Evolutionary conservation across 1,140 invertebrate genomes (phyloP), one percentile per base, ranked within the genome.

Genomic region (Drosophila azteca): DNA sequence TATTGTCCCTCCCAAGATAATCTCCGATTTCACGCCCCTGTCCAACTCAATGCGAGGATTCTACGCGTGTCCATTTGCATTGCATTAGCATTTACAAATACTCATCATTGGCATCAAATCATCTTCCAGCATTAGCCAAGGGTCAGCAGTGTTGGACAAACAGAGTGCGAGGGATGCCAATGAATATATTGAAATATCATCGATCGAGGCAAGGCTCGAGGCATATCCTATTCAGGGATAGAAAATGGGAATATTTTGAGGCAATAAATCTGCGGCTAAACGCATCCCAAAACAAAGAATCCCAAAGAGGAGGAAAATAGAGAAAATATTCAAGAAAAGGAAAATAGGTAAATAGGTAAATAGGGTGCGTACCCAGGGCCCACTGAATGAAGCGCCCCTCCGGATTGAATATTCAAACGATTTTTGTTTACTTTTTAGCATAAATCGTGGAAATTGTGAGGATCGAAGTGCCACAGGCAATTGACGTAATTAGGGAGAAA

Each of bases 371-470:
- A 39, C 13, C 1, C 11, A 13, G 11, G 57, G 54, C 73, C 61
- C 49, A 43, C 57, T 61, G 55, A 69, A 26, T 39, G 35, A 13
- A 39, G 67, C 43, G 73, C 48, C 68, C 69, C 35, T 52, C 24
- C 26, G 15, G 41, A 51, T 64, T 68, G 68, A 85, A 81, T 81
- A 87, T 87, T 87, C 83, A 82, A 87, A 82, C 60, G 55, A 20
- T 72, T 87, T 78, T 64, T 88, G 64, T 88, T 88, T 87, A 76
- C 75, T 62, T 88, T 88, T 87, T 72, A 88, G 66, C 82, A 88
- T 87, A 87, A 87, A 87, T 79, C 61, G 68, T 61, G 29, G 45
- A 62, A 49, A 64, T 43, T 68, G 55, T 31, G 35, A 39, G 35
- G 11, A 63, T 66, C 70, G 52, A 76, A 57, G 72, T 60, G 78